Base-by-base conservation (phyloP, 2,113 vertebrate genomes). In the Halcyon malimbica region DNA sequence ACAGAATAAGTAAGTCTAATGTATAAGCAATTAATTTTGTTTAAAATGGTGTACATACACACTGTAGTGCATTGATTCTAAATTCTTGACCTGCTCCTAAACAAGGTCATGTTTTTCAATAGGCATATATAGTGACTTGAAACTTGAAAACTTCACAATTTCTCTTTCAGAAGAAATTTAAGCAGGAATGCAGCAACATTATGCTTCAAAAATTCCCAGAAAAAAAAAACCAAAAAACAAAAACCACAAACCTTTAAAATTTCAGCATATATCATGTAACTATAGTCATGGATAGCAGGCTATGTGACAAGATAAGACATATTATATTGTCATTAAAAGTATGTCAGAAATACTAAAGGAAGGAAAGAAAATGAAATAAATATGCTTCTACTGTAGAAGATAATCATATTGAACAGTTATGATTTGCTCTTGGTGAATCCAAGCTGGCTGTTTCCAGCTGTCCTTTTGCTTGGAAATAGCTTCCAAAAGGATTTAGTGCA, bases 241-340 rank as follows among this genome's bases (percentile, higher is more conserved):
- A 35, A 35, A 35, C n/a, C 0, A 2, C 4, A 68, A 37, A 65
- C 1, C 2, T 6, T 46, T 39, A 50, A 63, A 41, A 50, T 81
- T 78, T 87, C 31, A n/a, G 2, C 11, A 7, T 24, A 51, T 24
- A 8, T 65, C 24, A 57, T 17, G 11, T 21, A 57, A 56, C 0
- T 0, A 24, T 26, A 68, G 15, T 19, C 24, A 56, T 15, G 5
- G 28, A n/a, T 46, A 85, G 6, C 11, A 68, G 6, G 5, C 1
- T 64, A 51, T 11, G 3, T 60, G 17, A 15, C 35, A 93, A 29
- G 16, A 64, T 71, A 89, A 75, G 37, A 29, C 60, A 16, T 21
- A 48, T 29, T 54, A 50, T 31, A 6, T 16, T 65, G 11, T 21
- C 23, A 41, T 70, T 70, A 67, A 70, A 74, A 33, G 6, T 35